Evolutionary conservation across 2,113 vertebrate species (phyloP).

Genomic region (Micromys minutus): DNA sequence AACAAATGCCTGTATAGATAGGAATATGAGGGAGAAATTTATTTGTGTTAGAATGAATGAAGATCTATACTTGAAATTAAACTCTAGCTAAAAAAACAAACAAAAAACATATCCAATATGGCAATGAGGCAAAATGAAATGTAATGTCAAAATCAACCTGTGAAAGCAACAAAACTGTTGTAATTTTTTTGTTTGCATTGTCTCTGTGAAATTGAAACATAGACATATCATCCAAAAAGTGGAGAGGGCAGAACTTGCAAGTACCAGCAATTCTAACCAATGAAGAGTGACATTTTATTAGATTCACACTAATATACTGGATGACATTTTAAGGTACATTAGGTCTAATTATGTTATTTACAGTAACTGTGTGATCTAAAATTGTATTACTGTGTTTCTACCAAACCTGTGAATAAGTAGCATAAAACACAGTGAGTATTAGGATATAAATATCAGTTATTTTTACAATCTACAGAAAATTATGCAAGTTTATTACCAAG

Average conservation of each 20-base stretch:
- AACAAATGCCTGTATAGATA: not conserved
- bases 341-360: not conserved
- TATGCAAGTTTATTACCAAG: not conserved
- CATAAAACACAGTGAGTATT: not conserved
- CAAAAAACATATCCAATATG: not conserved
- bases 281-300: too few relatives aligned
- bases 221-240: not conserved
- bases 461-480: not conserved
- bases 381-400: not conserved
- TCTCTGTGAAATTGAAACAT: not conserved
- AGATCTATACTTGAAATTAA: not conserved
- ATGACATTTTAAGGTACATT: not conserved
- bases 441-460: not conserved
- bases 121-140: not conserved
- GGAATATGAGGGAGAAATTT: accelerated
- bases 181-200: not conserved
- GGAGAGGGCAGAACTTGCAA: not conserved
- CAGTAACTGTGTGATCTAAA: not conserved
- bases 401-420: not conserved
- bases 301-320: not conserved
- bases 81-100: not conserved
- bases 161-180: not conserved
- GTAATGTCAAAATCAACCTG: not conserved
- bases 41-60: not conserved
- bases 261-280: not conserved